These are phyloP conservation scores for Hemibagrus guttatus DNA, from an alignment of 2,797 vertebrate species.

Conservation along the genomic window DNA sequence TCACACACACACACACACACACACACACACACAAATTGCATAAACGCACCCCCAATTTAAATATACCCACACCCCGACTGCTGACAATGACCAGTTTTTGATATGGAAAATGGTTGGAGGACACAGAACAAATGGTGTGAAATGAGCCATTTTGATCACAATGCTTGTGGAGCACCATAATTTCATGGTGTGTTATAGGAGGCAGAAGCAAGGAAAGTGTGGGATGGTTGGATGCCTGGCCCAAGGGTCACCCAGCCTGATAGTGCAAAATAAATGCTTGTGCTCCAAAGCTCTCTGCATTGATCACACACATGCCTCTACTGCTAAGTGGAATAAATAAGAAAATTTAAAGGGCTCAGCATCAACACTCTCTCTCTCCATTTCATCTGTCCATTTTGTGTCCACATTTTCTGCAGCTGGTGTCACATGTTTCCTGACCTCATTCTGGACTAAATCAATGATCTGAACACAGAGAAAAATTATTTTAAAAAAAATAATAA, in stretches of 20 bases:
- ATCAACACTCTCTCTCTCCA: neutral
- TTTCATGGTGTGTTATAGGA: slow-evolving; percentile 74
- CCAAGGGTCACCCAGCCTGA: slow-evolving; percentile 50
- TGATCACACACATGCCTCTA: slow-evolving; percentile 37
- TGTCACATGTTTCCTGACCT: neutral
- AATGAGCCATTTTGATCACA: slow-evolving; percentile 62
- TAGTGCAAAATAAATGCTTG: slow-evolving; percentile 46
- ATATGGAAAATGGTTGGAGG: slow-evolving; percentile 55
- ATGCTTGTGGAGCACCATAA: slow-evolving; percentile 66
- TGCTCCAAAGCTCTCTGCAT: slow-evolving; percentile 18
- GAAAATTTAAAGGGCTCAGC: slow-evolving; percentile 5
- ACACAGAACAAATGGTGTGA: slow-evolving; percentile 56
- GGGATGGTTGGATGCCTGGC: slow-evolving; percentile 57
- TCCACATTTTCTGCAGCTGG: neutral
- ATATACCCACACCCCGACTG: slow-evolving; percentile 30
- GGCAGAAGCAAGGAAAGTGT: slow-evolving; percentile 62
- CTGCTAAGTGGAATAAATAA: slow-evolving; percentile 22
- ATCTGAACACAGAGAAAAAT: neutral
- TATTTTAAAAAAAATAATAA: too few relatives aligned
- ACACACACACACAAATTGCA: slow-evolving; percentile 22
- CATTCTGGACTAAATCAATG: neutral
- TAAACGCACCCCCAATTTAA: slow-evolving; percentile 13
- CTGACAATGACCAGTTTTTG: slow-evolving; percentile 49
- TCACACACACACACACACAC: slow-evolving; percentile 22
- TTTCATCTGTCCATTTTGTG: neutral